Percentiles rank a stretch among this genome's conserved stretches.
These are phyloP conservation scores for Notarius quadriscutis DNA, from an alignment of 2,113 vertebrate species.

Conservation along the genomic window DNA sequence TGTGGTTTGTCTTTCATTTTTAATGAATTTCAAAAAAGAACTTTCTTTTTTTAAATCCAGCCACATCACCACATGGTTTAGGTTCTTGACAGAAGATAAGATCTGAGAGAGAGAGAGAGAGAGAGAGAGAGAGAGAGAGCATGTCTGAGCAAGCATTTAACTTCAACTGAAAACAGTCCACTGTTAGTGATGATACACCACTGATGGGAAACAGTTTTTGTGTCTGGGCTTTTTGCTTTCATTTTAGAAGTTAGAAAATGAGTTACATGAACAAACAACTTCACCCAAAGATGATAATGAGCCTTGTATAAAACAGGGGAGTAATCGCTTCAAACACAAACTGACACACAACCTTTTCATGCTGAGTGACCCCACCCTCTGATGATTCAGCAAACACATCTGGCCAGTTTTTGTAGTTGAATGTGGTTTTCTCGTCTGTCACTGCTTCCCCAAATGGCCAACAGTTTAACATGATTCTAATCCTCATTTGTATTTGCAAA, in stretches of 20 bases:
- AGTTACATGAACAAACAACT: background rate
- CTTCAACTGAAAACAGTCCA: background rate
- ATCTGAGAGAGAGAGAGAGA: too few species aligned
- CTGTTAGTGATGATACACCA: background rate
- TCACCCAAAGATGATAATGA: background rate
- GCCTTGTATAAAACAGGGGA: background rate
- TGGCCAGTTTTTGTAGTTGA: background rate
- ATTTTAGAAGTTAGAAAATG: background rate
- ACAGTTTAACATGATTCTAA: background rate
- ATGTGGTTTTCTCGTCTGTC: background rate
- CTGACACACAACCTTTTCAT: background rate
- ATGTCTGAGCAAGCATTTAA: background rate
- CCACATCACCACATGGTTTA: background rate
- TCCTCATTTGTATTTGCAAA: background rate
- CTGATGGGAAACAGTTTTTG: background rate
- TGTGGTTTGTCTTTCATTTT: background rate
- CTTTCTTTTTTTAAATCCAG: background rate
- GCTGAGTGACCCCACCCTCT: background rate
- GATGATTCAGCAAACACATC: background rate
- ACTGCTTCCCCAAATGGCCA: background rate
- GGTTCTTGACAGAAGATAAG: background rate
- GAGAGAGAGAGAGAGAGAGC: too few species aligned
- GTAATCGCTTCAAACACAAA: background rate
- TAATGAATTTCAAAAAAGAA: background rate
- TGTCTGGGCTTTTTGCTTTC: background rate